phyloP scores from a whole-genome alignment of 2,888 invertebrate species.

The Aquatica leii region DNA sequence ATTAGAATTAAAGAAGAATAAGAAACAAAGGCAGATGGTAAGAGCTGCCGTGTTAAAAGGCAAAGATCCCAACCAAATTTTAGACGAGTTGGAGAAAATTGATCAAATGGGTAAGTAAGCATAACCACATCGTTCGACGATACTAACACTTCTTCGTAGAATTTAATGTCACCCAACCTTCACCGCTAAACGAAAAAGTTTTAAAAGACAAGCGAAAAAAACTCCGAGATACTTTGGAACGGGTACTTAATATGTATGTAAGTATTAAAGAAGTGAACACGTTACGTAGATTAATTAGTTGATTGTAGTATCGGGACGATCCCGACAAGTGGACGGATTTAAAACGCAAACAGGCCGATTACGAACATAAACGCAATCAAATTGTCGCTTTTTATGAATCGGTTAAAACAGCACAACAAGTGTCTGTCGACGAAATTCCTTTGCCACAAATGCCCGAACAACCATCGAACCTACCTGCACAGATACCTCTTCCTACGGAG shows the following conservation, averaged over 20 bases:
- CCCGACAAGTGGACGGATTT: constrained; percentile 92
- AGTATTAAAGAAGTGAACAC: constrained; percentile 61
- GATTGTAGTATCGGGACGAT: constrained; percentile 87
- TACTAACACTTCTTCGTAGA: too few relatives aligned
- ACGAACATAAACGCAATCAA: constrained; percentile 87
- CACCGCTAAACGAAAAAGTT: constrained; percentile 95
- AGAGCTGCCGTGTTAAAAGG: constrained; percentile 96
- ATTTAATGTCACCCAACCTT: constrained; percentile 93
- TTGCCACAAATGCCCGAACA: constrained; percentile 76
- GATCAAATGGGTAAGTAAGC: constrained; percentile 97
- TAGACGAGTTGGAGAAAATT: constrained; percentile 96
- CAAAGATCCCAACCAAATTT: constrained; percentile 94
- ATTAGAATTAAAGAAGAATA: constrained; percentile 97
- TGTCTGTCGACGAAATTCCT: constrained; percentile 95
- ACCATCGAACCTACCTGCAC: constrained; percentile 48
- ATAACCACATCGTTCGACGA: too few relatives aligned
- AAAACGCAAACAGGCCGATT: constrained; percentile 90
- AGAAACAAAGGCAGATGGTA: constrained; percentile 95
- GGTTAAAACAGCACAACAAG: constrained; percentile 93
- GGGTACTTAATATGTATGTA: constrained; percentile 95
- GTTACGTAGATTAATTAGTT: neutral
- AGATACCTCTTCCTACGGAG: constrained; percentile 57
- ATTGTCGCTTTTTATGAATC: constrained; percentile 94
- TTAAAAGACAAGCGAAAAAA: constrained; percentile 96
- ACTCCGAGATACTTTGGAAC: constrained; percentile 91